A percentile compares a stretch with the other conserved stretches of the same genome.
These are phyloP conservation scores for Dicyrtoma fusca DNA, from an alignment of 2,888 invertebrate genomes.

Conservation along the genomic window DNA sequence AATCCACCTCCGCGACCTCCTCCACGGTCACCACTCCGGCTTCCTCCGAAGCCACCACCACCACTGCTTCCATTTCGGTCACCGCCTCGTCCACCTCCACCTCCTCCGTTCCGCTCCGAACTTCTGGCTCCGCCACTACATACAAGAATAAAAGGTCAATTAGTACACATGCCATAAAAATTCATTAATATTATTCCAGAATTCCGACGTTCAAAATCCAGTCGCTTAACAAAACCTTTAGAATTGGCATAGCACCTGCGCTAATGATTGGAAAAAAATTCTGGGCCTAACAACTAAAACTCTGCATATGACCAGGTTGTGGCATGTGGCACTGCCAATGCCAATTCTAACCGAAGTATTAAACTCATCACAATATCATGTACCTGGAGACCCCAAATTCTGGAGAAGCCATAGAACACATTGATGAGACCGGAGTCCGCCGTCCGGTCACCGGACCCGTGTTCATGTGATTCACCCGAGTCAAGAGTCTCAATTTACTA, in stretches of 20 bases:
- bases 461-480: constrained; percentile 3
- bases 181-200: no score
- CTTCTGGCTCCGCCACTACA: not conserved
- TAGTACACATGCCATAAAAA: no score
- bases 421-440: constrained; percentile 14
- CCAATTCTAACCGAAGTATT: not conserved
- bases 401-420: constrained; percentile 31
- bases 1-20: not conserved
- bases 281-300: no score
- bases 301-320: no score
- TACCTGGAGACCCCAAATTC: constrained; percentile 31
- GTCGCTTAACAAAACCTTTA: no score
- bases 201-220: no score
- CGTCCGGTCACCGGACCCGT: no score
- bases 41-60: constrained; percentile 9
- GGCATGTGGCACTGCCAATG: no score
- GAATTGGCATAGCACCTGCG: no score
- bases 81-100: constrained; percentile 10
- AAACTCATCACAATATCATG: constrained; percentile 7
- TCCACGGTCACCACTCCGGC: not conserved
- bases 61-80: not conserved
- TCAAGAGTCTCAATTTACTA: constrained; percentile 30
- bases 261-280: no score
- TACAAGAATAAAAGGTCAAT: no score
- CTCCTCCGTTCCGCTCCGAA: not conserved